Percentiles rank a stretch among this genome's conserved stretches.
Conservation (phyloP, 1,140 invertebrate species). For the Microplitis demolitor region DNA sequence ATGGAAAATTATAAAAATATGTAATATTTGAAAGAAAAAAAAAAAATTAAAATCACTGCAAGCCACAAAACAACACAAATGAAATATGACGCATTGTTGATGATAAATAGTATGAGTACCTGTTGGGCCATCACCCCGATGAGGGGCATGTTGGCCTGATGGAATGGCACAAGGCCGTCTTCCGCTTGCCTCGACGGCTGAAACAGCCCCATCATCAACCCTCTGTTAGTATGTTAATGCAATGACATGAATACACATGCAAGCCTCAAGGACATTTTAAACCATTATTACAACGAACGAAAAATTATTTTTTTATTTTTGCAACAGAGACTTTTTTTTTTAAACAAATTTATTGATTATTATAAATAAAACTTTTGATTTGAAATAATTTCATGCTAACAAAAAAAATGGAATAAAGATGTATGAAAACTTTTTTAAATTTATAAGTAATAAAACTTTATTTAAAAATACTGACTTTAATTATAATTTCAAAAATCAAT, state of each 20-base stretch:
- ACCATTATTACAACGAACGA: conserved; percentile 12
- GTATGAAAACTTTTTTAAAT: too few species aligned
- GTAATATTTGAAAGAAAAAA: not conserved
- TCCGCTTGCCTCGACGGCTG: conserved; percentile 64
- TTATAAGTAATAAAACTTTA: too few species aligned
- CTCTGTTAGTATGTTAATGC: conserved; percentile 50
- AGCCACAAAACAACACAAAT: conserved; percentile 48
- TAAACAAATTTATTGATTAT: not conserved
- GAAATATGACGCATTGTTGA: conserved; percentile 38
- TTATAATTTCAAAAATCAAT: too few species aligned
- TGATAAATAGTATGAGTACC: conserved; percentile 48
- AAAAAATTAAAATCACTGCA: conserved; percentile 16
- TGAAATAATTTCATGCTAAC: not conserved
- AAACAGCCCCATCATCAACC: conserved; percentile 54
- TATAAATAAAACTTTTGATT: not conserved
- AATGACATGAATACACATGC: conserved; percentile 43
- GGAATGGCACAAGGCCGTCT: conserved; percentile 66
- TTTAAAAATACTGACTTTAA: too few species aligned
- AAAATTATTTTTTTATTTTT: not conserved
- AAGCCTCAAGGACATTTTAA: conserved; percentile 36
- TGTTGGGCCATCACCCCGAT: conserved; percentile 59
- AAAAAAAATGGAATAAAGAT: not conserved
- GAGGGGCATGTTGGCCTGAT: conserved; percentile 63
- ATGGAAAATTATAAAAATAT: not conserved
- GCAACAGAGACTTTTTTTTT: not conserved